These are phyloP conservation scores for Bothrops jararaca DNA, from an alignment of 2,113 vertebrate genomes.

Conservation along the genomic window DNA sequence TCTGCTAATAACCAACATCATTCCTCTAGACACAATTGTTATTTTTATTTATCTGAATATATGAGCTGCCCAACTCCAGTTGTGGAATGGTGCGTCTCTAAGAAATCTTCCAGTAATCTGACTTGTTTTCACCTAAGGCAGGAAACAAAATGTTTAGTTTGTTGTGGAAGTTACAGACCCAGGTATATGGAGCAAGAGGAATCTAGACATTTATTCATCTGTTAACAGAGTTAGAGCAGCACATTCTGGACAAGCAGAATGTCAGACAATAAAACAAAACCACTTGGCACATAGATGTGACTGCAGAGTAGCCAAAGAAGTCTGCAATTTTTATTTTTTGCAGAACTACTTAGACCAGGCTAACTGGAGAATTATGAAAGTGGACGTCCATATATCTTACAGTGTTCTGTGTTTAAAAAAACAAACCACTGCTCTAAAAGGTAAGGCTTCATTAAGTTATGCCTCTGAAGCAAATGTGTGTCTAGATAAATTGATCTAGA, in stretches of 20 bases:
- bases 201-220: background rate
- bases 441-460: background rate
- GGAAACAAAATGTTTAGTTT: slow-evolving; percentile 50
- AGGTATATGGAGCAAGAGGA: slow-evolving; percentile 13
- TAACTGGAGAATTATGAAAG: background rate
- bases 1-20: slow-evolving; percentile 32
- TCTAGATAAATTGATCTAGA: background rate
- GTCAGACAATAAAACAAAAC: background rate
- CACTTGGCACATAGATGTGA: background rate
- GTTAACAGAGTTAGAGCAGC: background rate
- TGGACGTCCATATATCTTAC: background rate
- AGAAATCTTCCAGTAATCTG: slow-evolving; percentile 49
- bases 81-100: slow-evolving; percentile 32
- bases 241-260: background rate
- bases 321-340: background rate
- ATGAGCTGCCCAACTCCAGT: slow-evolving; percentile 40
- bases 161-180: slow-evolving; percentile 31
- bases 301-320: background rate
- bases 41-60: slow-evolving; percentile 40
- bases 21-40: slow-evolving; percentile 36
- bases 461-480: background rate
- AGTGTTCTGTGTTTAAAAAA: background rate
- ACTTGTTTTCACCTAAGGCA: slow-evolving; percentile 51
- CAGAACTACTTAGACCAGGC: background rate
- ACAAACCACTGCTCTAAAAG: background rate